These are phyloP conservation scores for Zaprionus ghesquierei DNA, from an alignment of 1,140 invertebrate genomes.

Conservation along the genomic window DNA sequence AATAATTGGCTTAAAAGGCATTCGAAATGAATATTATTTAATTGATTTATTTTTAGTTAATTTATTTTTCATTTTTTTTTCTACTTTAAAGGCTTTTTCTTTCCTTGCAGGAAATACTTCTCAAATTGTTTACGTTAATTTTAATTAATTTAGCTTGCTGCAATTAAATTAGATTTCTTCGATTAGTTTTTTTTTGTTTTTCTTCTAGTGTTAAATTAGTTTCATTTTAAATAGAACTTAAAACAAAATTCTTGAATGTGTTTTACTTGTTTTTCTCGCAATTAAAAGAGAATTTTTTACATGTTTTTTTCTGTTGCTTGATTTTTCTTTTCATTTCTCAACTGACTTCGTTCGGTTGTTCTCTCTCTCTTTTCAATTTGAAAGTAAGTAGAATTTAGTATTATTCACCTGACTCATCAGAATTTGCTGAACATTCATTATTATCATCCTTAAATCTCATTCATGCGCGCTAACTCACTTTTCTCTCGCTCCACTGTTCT, in stretches of 20 bases:
- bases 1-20: slow-evolving; percentile 63
- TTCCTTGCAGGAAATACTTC: slow-evolving; percentile 78
- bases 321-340: slow-evolving; percentile 14
- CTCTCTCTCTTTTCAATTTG: background rate
- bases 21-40: slow-evolving; percentile 45
- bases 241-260: slow-evolving; percentile 79
- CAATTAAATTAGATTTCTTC: slow-evolving; percentile 35
- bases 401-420: background rate
- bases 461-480: slow-evolving; percentile 40
- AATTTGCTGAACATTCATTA: slow-evolving; percentile 4
- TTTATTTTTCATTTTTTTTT: slow-evolving; percentile 45
- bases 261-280: slow-evolving; percentile 52
- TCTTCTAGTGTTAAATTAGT: slow-evolving; percentile 56
- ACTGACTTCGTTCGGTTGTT: background rate
- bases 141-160: slow-evolving; percentile 38
- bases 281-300: slow-evolving; percentile 34
- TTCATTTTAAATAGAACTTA: slow-evolving; percentile 80
- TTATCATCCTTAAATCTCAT: slow-evolving; percentile 46
- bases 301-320: slow-evolving; percentile 26
- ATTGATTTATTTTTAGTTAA: slow-evolving; percentile 27
- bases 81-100: slow-evolving; percentile 78
- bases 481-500: slow-evolving; percentile 12
- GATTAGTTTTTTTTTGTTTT: background rate
- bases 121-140: slow-evolving; percentile 57
- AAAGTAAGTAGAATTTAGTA: background rate